A percentile compares a stretch with the other conserved stretches of the same genome.
Evolutionary conservation across 2,888 invertebrate species (phyloP).

Genomic region (Noctua janthina): DNA sequence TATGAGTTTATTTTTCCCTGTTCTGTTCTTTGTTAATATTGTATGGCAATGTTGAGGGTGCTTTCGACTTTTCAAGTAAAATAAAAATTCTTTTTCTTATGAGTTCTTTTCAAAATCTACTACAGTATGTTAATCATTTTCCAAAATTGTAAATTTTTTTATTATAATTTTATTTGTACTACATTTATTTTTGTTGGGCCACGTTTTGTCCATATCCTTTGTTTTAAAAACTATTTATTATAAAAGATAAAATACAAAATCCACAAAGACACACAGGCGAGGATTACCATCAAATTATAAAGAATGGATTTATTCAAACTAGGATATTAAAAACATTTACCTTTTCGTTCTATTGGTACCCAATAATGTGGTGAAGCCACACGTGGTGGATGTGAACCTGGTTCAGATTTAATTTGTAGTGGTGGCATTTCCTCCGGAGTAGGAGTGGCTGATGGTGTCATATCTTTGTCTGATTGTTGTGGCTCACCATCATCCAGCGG

Average conservation of each 20-base stretch:
- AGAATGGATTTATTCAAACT: not conserved
- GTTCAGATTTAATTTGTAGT: constrained; percentile 6
- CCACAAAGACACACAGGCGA: not conserved
- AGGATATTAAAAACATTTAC: not conserved
- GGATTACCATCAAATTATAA: not conserved
- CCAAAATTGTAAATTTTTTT: too few species aligned
- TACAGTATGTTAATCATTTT: too few species aligned
- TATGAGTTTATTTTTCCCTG: too few species aligned
- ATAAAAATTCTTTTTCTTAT: too few species aligned
- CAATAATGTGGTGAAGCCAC: not conserved
- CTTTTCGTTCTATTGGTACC: constrained; percentile 2
- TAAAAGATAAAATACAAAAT: not conserved
- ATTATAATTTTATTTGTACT: too few species aligned
- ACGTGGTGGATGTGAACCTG: not conserved
- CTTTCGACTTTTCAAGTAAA: too few species aligned
- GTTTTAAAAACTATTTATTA: not conserved
- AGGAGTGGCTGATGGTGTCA: not conserved
- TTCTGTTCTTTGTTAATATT: too few species aligned
- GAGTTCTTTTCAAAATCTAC: too few species aligned
- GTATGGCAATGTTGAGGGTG: too few species aligned
- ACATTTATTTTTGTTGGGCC: too few species aligned
- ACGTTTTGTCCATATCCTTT: too few species aligned
- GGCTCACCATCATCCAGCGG: not conserved
- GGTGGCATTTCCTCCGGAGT: not conserved
- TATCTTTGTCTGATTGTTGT: not conserved